These are phyloP conservation scores for Epizoanthus fatuus DNA, from an alignment of 92 coral and sea anemone genomes.

Conservation along the genomic window DNA sequence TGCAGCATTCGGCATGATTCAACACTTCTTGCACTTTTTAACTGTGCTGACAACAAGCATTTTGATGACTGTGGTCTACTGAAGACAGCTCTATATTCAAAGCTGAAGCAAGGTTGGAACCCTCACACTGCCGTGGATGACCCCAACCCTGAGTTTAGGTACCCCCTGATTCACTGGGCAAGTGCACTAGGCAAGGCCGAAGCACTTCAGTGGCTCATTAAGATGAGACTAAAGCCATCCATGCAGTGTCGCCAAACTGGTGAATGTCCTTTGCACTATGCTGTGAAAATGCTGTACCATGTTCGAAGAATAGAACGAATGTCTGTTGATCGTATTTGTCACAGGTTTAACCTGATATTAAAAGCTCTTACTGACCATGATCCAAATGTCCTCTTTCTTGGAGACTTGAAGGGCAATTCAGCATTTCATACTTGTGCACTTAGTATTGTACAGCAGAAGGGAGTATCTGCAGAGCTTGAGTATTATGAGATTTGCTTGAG, in stretches of 20 bases:
- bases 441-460: constrained; percentile 17
- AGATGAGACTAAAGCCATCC: constrained; percentile 42
- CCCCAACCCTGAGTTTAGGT: constrained; percentile 9
- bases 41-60: constrained; percentile 38
- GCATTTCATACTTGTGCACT: constrained; percentile 36
- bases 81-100: constrained; percentile 40
- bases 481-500: constrained; percentile 37
- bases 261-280: constrained; percentile 37
- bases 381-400: constrained; percentile 30
- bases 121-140: constrained; percentile 37
- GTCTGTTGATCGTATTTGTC: constrained; percentile 30
- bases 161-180: constrained; percentile 41
- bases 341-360: constrained; percentile 7
- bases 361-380: constrained; percentile 35
- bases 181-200: constrained; percentile 39
- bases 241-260: constrained; percentile 26
- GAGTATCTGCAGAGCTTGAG: constrained; percentile 32
- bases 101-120: constrained; percentile 35
- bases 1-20: constrained; percentile 33
- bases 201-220: constrained; percentile 40
- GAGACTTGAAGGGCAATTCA: constrained; percentile 26
- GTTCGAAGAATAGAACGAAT: constrained; percentile 19
- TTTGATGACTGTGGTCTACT: constrained; percentile 43
- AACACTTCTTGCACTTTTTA: constrained; percentile 34
- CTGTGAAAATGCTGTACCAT: constrained; percentile 31